Evolutionary conservation across 64 coral and sea anemone species (phyloP), one percentile per base, ranked within the genome.

Genomic region (Cladopsammia gracilis): DNA sequence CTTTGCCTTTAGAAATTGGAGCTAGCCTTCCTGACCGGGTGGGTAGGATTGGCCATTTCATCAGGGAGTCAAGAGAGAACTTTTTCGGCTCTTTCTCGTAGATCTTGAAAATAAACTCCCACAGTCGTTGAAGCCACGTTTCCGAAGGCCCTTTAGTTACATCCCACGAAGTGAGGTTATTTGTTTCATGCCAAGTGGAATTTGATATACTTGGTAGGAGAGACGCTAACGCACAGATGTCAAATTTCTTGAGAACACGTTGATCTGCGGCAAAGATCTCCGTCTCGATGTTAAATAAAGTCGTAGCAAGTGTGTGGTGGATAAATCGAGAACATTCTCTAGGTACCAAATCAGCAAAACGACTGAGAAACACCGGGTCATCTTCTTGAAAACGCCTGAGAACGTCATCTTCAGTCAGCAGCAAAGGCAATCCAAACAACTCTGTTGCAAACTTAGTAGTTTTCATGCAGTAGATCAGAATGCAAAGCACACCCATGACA

Each of bases 11-110:
- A 6, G 19, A 51, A 59, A 95, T 67, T n/a, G 96, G 85, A 58
- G 67, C 86, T 54, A 95, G 68, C 4, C 88, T n/a, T 3, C 75
- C 54, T 14, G 79, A 88, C 71, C 16, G 49, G 49, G 87, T 95
- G 34, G 96, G 96, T 72, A 98, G 50, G 20, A 98, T 81, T 51
- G 96, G 86, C 96, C 96, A 98, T n/a, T 79, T 43, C 23, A 16
- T 10, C 48, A 98, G 74, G 69, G 90, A 85, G 18, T 95, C 76
- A 44, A 98, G 90, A 25, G 77, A 83, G 6, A 71, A 44, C 19
- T 83, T 68, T 1, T 77, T 89, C 25, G 86, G 70, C 18, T 92
- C 25, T 8, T 62, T 77, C 24, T 48, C 52, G 48, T 80, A 65
- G 5, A 25, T 24, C 25, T 66, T 78, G 57, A 47, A 64, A 7